Percentiles rank a stretch among this genome's conserved stretches.
Evolutionary conservation across 2,888 invertebrate species (phyloP).

Genomic region (Diplolepis rosae): DNA sequence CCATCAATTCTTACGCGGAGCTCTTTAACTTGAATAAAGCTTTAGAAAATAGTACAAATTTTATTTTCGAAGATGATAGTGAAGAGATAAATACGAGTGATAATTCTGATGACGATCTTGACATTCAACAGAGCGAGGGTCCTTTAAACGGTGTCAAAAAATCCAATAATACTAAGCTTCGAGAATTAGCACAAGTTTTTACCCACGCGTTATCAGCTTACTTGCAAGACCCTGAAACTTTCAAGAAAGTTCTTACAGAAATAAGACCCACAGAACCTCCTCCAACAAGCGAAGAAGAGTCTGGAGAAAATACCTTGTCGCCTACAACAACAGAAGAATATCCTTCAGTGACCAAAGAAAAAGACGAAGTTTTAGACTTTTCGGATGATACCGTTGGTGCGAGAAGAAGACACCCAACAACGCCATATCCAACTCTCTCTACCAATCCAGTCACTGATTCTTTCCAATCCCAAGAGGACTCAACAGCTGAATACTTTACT

Average conservation of each 20-base stretch:
- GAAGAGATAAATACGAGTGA: constrained; percentile 57
- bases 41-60: constrained; percentile 58
- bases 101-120: constrained; percentile 74
- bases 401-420: constrained; percentile 61
- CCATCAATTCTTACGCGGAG: constrained; percentile 79
- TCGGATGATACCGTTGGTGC: constrained; percentile 79
- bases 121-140: constrained; percentile 79
- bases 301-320: constrained; percentile 63
- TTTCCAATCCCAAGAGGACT: constrained; percentile 50
- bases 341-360: constrained; percentile 79
- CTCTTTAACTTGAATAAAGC: constrained; percentile 72
- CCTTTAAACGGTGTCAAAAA: constrained; percentile 76
- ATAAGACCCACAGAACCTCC: constrained; percentile 87
- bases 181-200: constrained; percentile 88
- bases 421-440: constrained; percentile 55
- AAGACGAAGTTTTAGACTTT: constrained; percentile 85
- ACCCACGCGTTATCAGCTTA: constrained; percentile 89
- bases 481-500: constrained; percentile 56
- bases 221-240: constrained; percentile 87
- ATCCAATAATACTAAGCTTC: constrained; percentile 78
- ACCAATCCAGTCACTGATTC: constrained; percentile 48
- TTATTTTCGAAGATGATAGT: constrained; percentile 50
- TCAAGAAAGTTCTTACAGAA: constrained; percentile 84
- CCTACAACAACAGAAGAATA: constrained; percentile 75
- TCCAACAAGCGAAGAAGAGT: constrained; percentile 70